Conservation (phyloP, 2,888 invertebrate species). For the Eupithecia dodoneata region DNA sequence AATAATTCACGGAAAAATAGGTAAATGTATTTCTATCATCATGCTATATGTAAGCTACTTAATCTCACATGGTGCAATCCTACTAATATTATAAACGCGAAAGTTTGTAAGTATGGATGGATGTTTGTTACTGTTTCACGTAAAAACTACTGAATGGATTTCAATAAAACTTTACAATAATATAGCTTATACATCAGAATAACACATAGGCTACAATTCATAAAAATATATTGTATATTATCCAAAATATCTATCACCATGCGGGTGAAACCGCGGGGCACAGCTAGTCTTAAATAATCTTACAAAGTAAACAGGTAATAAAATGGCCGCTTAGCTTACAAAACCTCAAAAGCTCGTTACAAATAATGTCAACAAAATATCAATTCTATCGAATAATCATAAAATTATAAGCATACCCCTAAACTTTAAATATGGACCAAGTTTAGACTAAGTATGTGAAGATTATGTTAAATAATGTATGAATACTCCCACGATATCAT, state of each 20-base stretch:
- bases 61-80: background rate
- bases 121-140: too few relatives aligned
- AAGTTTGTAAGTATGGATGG: too few relatives aligned
- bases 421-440: background rate
- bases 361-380: slow-evolving; percentile 1
- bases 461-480: slow-evolving; percentile 1
- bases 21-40: too few relatives aligned
- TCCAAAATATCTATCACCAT: too few relatives aligned
- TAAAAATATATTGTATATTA: too few relatives aligned
- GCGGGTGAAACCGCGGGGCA: too few relatives aligned
- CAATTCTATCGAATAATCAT: background rate
- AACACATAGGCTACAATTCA: too few relatives aligned
- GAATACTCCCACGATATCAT: background rate
- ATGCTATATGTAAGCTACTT: background rate
- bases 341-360: background rate
- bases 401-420: background rate
- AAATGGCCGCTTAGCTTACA: background rate
- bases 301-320: background rate
- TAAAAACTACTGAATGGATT: too few relatives aligned
- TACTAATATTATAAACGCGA: too few relatives aligned
- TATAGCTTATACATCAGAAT: too few relatives aligned
- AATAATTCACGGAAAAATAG: too few relatives aligned
- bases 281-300: background rate
- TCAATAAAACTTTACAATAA: too few relatives aligned
- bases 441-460: background rate